A percentile compares a stretch with the other conserved stretches of the same genome.
phyloP scores from a whole-genome alignment of 1,140 invertebrate species.

The Anastrepha obliqua region DNA sequence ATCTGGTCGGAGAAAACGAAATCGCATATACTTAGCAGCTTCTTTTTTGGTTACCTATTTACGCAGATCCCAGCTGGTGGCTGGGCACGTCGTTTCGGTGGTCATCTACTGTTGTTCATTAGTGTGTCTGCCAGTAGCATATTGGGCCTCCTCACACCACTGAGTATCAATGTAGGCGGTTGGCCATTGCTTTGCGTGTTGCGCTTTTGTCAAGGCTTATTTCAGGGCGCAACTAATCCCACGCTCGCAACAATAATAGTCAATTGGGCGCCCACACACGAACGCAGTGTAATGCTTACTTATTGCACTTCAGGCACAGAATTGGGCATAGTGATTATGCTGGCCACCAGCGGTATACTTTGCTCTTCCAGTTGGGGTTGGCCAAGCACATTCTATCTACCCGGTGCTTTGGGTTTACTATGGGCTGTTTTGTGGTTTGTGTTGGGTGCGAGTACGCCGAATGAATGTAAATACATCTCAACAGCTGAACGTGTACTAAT shows the following conservation, averaged over 20 bases:
- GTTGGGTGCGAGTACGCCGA: conserved; percentile 81
- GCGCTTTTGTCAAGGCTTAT: conserved; percentile 84
- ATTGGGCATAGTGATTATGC: conserved; percentile 80
- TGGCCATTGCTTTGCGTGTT: conserved; percentile 78
- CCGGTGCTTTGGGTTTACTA: conserved; percentile 79
- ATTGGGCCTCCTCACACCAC: conserved; percentile 75
- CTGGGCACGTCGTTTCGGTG: conserved; percentile 76
- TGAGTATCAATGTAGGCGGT: conserved; percentile 72
- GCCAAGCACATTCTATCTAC: conserved; percentile 86
- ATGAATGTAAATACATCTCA: conserved; percentile 77
- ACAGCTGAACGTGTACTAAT: conserved; percentile 80
- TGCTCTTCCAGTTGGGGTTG: conserved; percentile 81
- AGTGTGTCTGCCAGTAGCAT: conserved; percentile 78
- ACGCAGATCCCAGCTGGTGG: conserved; percentile 68
- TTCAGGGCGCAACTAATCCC: conserved; percentile 86
- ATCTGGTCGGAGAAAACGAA: conserved; percentile 76
- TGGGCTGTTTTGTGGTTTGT: conserved; percentile 81
- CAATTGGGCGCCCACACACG: conserved; percentile 76
- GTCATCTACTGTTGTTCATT: conserved; percentile 78
- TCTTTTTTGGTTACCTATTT: conserved; percentile 76
- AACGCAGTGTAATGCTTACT: conserved; percentile 77
- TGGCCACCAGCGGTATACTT: conserved; percentile 77
- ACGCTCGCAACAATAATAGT: conserved; percentile 82
- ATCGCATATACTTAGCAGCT: conserved; percentile 79
- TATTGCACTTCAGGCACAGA: conserved; percentile 80